Percentiles rank a stretch among this genome's conserved stretches.
phyloP scores from a whole-genome alignment of 2,113 vertebrate species.

The Sapajus apella region DNA sequence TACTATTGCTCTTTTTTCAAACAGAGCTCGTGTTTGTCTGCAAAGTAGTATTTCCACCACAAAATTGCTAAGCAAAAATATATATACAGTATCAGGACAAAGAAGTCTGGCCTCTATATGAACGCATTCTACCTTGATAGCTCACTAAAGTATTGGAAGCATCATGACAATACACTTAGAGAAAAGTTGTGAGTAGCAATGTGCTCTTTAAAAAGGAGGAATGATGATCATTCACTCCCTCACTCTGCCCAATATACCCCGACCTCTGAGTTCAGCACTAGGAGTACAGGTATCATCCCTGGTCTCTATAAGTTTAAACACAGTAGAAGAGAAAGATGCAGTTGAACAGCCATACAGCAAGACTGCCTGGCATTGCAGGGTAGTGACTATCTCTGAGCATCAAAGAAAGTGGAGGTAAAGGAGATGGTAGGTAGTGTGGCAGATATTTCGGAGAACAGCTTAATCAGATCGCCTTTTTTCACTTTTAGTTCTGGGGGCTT shows the following conservation, averaged over 20 bases:
- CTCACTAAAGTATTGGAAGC: background rate
- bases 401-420: background rate
- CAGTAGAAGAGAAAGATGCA: background rate
- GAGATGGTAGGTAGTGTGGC: rapidly evolving
- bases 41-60: constrained; percentile 69
- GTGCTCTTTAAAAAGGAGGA: background rate
- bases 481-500: background rate
- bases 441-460: background rate
- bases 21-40: constrained; percentile 73
- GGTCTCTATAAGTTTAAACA: background rate
- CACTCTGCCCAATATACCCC: background rate
- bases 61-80: constrained; percentile 72
- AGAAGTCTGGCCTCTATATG: background rate
- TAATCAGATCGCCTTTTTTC: background rate
- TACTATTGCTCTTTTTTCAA: constrained; percentile 76
- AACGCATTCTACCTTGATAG: background rate
- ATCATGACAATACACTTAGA: background rate
- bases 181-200: background rate
- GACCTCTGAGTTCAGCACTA: background rate
- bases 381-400: background rate
- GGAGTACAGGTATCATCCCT: background rate
- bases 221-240: background rate
- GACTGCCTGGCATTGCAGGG: background rate
- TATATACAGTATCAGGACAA: constrained; percentile 57
- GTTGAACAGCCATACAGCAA: background rate